Conservation (phyloP, 2,888 invertebrate genomes). For the Eustalomyia histrio region DNA sequence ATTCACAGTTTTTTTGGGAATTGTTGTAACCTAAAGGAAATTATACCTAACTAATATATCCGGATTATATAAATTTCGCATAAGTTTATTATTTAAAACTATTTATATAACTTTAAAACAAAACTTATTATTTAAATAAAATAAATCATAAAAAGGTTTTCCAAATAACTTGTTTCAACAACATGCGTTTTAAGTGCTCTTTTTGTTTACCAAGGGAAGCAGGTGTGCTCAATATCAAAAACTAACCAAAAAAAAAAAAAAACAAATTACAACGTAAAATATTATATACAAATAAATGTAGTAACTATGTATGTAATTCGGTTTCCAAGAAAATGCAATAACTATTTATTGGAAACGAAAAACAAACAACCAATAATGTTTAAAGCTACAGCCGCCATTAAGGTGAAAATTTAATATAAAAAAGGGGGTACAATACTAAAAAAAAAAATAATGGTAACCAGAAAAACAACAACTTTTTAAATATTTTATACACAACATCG, state of each 20-base stretch:
- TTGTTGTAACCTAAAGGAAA: no score
- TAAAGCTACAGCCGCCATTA: constrained; percentile 47
- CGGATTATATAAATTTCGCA: no score
- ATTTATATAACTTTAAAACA: no score
- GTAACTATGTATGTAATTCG: constrained; percentile 2
- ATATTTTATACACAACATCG: constrained; percentile 70
- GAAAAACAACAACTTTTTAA: constrained; percentile 18
- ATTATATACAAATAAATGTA: constrained; percentile 29
- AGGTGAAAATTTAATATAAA: constrained; percentile 14
- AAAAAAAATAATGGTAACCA: constrained; percentile 3
- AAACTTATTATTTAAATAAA: background rate
- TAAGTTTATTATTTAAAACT: no score
- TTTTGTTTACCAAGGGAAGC: constrained; percentile 46
- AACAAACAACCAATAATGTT: constrained; percentile 13
- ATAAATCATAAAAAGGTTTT: constrained; percentile 7
- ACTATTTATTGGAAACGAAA: constrained; percentile 44
- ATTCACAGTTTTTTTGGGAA: no score
- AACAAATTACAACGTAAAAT: constrained; percentile 17
- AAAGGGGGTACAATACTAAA: background rate
- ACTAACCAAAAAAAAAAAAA: constrained; percentile 27
- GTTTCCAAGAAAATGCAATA: constrained; percentile 51
- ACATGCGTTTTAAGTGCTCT: constrained; percentile 59
- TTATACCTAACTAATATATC: no score
- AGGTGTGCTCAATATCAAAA: constrained; percentile 49
- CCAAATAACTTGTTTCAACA: constrained; percentile 39